phyloP scores from a whole-genome alignment of 1,140 invertebrate species.

The Phymorhynchus buccinoides region DNA sequence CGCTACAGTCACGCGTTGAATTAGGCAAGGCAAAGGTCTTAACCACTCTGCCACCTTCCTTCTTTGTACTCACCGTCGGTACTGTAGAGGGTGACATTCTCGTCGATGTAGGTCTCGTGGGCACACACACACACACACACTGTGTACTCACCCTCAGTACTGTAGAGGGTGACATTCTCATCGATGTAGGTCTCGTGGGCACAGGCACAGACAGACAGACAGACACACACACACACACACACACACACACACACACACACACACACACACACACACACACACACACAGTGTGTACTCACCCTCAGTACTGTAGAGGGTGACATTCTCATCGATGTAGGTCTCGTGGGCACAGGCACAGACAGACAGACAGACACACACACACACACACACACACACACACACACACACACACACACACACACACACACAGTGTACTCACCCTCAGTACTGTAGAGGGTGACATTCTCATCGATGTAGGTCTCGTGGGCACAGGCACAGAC shows the following conservation, averaged over 20 bases:
- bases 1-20: too few species aligned
- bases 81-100: constrained; percentile 46
- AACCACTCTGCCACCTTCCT: too few species aligned
- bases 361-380: too few species aligned
- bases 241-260: too few species aligned
- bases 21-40: too few species aligned
- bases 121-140: constrained; percentile 32
- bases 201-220: not conserved
- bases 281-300: not conserved
- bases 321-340: too few species aligned
- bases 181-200: constrained; percentile 57
- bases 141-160: constrained; percentile 6
- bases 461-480: constrained; percentile 53
- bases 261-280: too few species aligned
- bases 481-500: constrained; percentile 55
- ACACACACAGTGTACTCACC: too few species aligned
- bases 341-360: too few species aligned
- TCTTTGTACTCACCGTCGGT: constrained; percentile 22
- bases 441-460: constrained; percentile 42
- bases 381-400: not conserved
- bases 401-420: too few species aligned
- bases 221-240: too few species aligned
- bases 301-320: too few species aligned
- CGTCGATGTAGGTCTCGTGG: constrained; percentile 55
- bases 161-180: constrained; percentile 47